phyloP scores from a whole-genome alignment of 2,797 vertebrate genomes.

The Anguilla megastoma region DNA sequence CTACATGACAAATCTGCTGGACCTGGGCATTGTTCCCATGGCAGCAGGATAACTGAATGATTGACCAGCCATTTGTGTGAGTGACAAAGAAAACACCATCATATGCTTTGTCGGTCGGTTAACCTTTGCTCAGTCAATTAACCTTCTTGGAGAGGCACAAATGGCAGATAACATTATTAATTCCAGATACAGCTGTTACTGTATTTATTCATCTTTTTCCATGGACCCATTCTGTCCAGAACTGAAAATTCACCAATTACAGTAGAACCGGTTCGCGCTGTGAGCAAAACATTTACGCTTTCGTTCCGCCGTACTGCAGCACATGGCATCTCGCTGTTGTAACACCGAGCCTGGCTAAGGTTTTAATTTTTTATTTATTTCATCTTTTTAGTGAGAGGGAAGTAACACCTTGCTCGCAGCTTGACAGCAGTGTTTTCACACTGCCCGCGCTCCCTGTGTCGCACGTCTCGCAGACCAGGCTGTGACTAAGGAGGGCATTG shows the following conservation, averaged over 20 bases:
- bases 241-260: constrained; percentile 39
- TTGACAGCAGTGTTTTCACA: constrained; percentile 43
- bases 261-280: constrained; percentile 13
- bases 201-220: not conserved
- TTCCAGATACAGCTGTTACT: constrained; percentile 25
- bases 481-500: constrained; percentile 42
- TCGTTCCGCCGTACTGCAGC: constrained; percentile 29
- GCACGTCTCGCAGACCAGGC: constrained; percentile 3
- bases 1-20: not conserved
- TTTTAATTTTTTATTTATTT: constrained; percentile 40
- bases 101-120: constrained; percentile 34
- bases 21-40: not conserved
- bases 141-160: not conserved
- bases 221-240: constrained; percentile 20
- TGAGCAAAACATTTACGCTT: constrained; percentile 3
- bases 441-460: constrained; percentile 22
- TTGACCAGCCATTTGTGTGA: constrained; percentile 31
- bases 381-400: constrained; percentile 49
- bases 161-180: constrained; percentile 24
- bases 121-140: not conserved
- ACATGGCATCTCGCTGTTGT: constrained; percentile 17
- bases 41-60: not conserved
- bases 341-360: constrained; percentile 26
- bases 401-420: constrained; percentile 64
- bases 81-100: constrained; percentile 38